phyloP scores from a whole-genome alignment of 2,797 vertebrate species.

The Hydrocynus forskahlii region DNA sequence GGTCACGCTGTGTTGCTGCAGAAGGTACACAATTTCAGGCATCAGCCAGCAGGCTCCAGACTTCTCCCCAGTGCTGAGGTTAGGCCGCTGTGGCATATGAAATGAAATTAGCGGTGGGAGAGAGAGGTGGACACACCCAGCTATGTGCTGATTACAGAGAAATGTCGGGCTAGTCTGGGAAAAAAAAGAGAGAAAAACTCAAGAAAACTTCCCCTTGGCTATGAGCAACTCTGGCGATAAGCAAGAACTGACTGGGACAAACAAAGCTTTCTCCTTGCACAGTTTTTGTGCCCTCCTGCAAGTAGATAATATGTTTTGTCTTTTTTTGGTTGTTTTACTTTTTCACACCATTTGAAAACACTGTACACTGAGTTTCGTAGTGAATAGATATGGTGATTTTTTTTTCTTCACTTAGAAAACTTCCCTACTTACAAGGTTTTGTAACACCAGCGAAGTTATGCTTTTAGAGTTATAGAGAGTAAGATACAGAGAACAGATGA shows the following conservation, averaged over 20 bases:
- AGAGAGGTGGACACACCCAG: slow-evolving; percentile 80
- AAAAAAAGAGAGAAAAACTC: background rate
- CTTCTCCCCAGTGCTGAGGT: slow-evolving; percentile 72
- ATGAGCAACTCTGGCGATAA: slow-evolving; percentile 42
- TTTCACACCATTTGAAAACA: background rate
- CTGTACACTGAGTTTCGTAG: background rate
- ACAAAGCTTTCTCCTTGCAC: slow-evolving; percentile 4
- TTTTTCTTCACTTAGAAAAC: background rate
- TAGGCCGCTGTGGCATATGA: slow-evolving; percentile 68
- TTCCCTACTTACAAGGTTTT: no score
- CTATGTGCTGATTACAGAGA: slow-evolving; percentile 83
- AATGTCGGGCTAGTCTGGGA: slow-evolving; percentile 61
- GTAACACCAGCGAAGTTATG: background rate
- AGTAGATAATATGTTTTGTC: background rate
- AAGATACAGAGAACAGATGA: background rate
- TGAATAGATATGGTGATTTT: background rate
- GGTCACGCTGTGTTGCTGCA: slow-evolving; percentile 78
- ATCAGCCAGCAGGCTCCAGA: slow-evolving; percentile 61
- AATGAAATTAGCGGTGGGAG: slow-evolving; percentile 81
- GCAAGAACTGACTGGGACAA: slow-evolving; percentile 38
- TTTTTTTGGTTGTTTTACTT: background rate
- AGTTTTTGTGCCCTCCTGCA: background rate
- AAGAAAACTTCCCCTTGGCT: slow-evolving; percentile 59
- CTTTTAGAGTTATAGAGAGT: background rate
- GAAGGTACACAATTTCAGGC: slow-evolving; percentile 78